Evolutionary conservation across 1,140 invertebrate genomes (phyloP), one percentile per base, ranked within the genome.

Genomic region (Sitophilus oryzae): DNA sequence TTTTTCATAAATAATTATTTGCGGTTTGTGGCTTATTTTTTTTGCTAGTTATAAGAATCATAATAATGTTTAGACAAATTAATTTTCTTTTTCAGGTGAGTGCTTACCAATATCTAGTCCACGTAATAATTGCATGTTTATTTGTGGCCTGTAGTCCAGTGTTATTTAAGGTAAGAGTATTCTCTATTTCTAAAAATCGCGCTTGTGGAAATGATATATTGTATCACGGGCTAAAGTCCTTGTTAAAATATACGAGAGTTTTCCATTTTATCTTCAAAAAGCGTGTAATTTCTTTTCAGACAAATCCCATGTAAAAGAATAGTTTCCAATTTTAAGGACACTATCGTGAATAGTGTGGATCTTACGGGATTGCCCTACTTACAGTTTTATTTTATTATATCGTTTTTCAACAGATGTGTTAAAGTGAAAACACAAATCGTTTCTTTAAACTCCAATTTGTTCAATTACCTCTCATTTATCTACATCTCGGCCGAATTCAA

Each of bases 171-270:
- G 41, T 46, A 23, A 46, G 38, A 45, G 47, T 56, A 51, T 43
- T 22, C 41, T 37, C 42, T 56, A 56, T 56, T 50, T 56, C 46
- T 43, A 49, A 49, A 56, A 56, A 56, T 48, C 30, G 35, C 40
- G 45, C 53, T 36, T 49, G 30, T 38, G 54, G 46, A 56, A 56
- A 56, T 56, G 54, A 56, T 56, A 56, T 56, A 56, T 56, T 56
- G 47, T 36, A 37, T 56, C 54, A 50, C 23, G 42, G 42, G 48
- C 47, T 56, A 56, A 56, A 56, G 54, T 56, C 54, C 54, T 55
- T 38, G 54, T 56, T 56, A 56, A 56, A 56, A 56, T 56, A 56
- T 56, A 56, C 54, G 54, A 46, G 54, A 56, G 48, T 56, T 56
- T 56, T 56, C 54, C 48, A 56, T 56, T 56, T 56, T 56, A 56